phyloP scores from a whole-genome alignment of 64 coral and sea anemone species.

The Hydrozoanthus tunicans region DNA sequence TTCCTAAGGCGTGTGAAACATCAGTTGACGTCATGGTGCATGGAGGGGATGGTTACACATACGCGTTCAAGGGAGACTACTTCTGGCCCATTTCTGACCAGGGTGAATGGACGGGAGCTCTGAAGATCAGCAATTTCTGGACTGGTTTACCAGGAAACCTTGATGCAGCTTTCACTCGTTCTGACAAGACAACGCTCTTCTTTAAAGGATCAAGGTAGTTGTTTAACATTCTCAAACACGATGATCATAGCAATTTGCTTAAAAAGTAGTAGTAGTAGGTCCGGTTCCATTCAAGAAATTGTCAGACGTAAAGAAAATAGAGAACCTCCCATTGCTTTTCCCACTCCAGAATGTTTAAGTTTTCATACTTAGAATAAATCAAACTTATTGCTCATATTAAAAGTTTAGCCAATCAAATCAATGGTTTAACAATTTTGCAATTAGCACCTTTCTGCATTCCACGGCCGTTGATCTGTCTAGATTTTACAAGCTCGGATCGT shows the following conservation, averaged over 20 bases:
- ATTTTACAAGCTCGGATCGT: too few species aligned
- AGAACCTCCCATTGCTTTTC: too few species aligned
- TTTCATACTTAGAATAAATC: too few species aligned
- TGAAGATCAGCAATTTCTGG: constrained; percentile 65
- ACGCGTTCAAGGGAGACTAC: constrained; percentile 66
- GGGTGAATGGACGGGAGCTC: constrained; percentile 19
- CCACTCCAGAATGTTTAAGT: too few species aligned
- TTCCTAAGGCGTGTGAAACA: constrained; percentile 54
- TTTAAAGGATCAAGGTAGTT: constrained; percentile 55
- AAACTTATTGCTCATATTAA: too few species aligned
- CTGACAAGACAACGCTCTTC: constrained; percentile 46
- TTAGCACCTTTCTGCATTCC: too few species aligned
- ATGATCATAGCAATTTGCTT: background rate
- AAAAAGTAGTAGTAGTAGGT: background rate
- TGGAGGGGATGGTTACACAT: constrained; percentile 43
- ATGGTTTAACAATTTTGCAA: too few species aligned
- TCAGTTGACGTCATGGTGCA: constrained; percentile 67
- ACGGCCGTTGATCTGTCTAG: too few species aligned
- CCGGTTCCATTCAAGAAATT: background rate
- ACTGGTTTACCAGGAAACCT: constrained; percentile 38
- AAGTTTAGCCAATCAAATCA: too few species aligned
- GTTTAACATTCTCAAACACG: background rate
- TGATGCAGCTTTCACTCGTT: constrained; percentile 51
- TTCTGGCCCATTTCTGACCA: constrained; percentile 61
- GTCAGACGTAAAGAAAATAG: background rate